These are phyloP conservation scores for Pygmarrhopalites habei DNA, from an alignment of 1,140 invertebrate genomes.

Conservation along the genomic window DNA sequence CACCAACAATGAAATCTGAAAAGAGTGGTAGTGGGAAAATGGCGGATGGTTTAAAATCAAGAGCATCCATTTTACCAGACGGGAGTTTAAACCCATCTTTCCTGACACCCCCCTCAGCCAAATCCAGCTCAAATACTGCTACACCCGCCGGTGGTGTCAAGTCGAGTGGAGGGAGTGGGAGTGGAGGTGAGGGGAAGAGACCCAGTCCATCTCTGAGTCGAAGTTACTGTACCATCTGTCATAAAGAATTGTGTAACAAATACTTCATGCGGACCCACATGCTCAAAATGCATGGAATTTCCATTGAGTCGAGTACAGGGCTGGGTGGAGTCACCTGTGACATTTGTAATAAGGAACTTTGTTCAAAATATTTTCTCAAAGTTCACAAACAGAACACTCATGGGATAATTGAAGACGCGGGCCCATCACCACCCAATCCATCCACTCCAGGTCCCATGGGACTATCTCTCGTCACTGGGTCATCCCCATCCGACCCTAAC, in stretches of 20 bases:
- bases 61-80: too few species aligned
- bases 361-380: conserved; percentile 93
- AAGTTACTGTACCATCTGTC: conserved; percentile 97
- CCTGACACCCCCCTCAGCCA: not conserved
- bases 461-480: conserved; percentile 38
- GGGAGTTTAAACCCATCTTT: not conserved
- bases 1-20: too few species aligned
- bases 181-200: conserved; percentile 15
- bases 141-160: conserved; percentile 41
- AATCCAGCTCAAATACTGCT: not conserved
- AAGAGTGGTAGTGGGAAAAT: too few species aligned
- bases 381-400: conserved; percentile 98
- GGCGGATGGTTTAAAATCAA: too few species aligned
- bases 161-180: not conserved
- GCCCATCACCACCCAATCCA: conserved; percentile 38
- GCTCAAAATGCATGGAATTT: conserved; percentile 98
- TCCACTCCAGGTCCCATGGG: conserved; percentile 40
- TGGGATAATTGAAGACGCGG: conserved; percentile 59
- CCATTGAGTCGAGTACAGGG: conserved; percentile 82
- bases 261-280: conserved; percentile 99
- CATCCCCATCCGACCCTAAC: conserved; percentile 38
- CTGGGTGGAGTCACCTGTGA: conserved; percentile 90
- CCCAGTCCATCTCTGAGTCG: conserved; percentile 49
- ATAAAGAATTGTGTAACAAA: conserved; percentile 98
- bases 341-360: conserved; percentile 93